Base-by-base conservation (phyloP, 1,140 invertebrate genomes). In the Acromyrmex echinatior region DNA sequence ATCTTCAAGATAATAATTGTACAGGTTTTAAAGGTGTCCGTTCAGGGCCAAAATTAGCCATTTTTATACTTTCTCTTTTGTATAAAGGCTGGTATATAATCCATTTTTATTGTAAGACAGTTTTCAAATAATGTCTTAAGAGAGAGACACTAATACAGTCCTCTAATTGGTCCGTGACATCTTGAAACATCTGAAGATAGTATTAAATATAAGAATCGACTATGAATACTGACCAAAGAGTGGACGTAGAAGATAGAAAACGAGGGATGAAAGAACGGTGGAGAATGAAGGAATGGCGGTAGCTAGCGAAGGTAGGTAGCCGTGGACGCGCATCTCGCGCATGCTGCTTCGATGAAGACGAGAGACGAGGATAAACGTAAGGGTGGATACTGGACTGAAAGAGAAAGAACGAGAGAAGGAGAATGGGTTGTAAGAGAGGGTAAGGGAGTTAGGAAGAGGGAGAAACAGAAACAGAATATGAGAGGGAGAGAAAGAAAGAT, bases 321-420 rank as follows among this genome's bases (percentile, higher is more conserved):
- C 66, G n/a, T 65, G 0, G 51, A n/a, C 28, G 70, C 76, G 86
- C 81, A 80, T 84, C 89, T 88, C 53, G 90, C 81, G 86, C 82
- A 88, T 92, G 88, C 80, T 66, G 68, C 10, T 68, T 71, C 56
- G 86, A 49, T 58, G 35, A 56, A 39, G 90, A 82, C 82, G 87
- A 91, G 45, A 91, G 78, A 73, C 56, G 51, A 31, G 86, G 45
- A 63, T 18, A 18, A 45, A 58, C 14, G 31, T 10, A 86, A 58
- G 60, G 21, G 28, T 39, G n/a, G 63, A 35, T 31, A 56, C 51
- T 56, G 63, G 66, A 16, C 9, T 12, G 60, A 62, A 28, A 84
- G 68, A n/a, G 9, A 71, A 39, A 25, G 49, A 78, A 70, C 45
- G 1, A 49, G 10, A 21, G 45, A 10, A 28, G 18, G 25, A n/a